A percentile compares a stretch with the other conserved stretches of the same genome.
Evolutionary conservation across 2,888 invertebrate genomes (phyloP).

Genomic region (Thymelicus lineola): DNA sequence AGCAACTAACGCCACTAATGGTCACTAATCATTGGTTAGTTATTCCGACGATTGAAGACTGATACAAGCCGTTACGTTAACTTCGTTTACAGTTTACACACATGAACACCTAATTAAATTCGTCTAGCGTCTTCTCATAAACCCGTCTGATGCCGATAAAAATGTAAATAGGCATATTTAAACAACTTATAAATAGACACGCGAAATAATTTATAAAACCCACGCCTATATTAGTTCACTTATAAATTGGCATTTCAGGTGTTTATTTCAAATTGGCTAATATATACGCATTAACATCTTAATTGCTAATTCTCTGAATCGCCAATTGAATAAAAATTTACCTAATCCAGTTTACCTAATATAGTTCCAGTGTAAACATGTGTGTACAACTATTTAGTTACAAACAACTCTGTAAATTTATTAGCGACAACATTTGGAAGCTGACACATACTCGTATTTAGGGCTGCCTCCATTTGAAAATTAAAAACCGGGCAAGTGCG

Average conservation of each 20-base stretch:
- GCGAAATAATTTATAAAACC: background rate
- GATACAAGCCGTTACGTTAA: too few relatives aligned
- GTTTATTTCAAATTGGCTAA: background rate
- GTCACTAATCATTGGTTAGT: too few relatives aligned
- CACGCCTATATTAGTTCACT: background rate
- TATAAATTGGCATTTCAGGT: background rate
- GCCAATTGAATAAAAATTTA: background rate
- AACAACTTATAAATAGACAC: background rate
- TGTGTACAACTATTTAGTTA: background rate
- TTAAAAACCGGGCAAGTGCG: too few relatives aligned
- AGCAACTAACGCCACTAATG: too few relatives aligned
- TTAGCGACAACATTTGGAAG: too few relatives aligned
- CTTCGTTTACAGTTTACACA: background rate
- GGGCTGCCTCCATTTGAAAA: too few relatives aligned
- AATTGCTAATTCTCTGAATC: background rate
- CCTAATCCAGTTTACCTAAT: background rate
- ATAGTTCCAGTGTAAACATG: background rate
- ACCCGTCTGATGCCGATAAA: slow-evolving; percentile 2
- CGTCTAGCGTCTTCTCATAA: background rate
- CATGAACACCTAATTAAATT: background rate
- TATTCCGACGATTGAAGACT: too few relatives aligned
- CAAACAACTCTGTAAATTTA: background rate
- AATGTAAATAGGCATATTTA: slow-evolving; percentile 1
- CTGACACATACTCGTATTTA: too few relatives aligned
- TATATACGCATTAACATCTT: background rate